Conservation (phyloP, 1,140 invertebrate species). For the Drosophila repleta region DNA sequence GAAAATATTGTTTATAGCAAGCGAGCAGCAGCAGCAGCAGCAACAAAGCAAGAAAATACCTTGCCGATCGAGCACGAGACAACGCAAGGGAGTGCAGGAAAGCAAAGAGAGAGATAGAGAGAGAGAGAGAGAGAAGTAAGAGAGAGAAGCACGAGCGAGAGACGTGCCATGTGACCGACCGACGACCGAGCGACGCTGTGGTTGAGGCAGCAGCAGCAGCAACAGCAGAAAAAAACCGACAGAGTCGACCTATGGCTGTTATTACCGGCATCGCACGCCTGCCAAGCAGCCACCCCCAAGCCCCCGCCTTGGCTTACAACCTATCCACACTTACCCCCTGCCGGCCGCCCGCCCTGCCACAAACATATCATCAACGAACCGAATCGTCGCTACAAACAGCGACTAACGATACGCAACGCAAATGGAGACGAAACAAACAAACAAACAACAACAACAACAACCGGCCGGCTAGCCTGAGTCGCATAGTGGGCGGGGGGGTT, state of each 20-base stretch:
- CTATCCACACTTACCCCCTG: no score
- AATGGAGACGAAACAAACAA: constrained; percentile 43
- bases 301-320: neutral
- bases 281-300: neutral
- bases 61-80: constrained; percentile 34
- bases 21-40: constrained; percentile 25
- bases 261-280: constrained; percentile 58
- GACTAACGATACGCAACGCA: constrained; percentile 28
- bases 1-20: constrained; percentile 59
- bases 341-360: neutral
- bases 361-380: constrained; percentile 56
- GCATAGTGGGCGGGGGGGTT: neutral
- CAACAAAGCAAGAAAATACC: constrained; percentile 52
- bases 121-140: neutral
- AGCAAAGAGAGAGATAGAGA: neutral
- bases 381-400: constrained; percentile 48
- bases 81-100: neutral
- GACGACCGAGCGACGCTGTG: constrained; percentile 9
- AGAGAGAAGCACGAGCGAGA: neutral
- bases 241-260: constrained; percentile 72
- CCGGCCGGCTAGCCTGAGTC: constrained; percentile 61
- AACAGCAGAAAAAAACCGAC: constrained; percentile 13
- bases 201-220: constrained; percentile 10
- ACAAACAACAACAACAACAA: constrained; percentile 42
- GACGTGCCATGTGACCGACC: constrained; percentile 49